A percentile compares a stretch with the other conserved stretches of the same genome.
Evolutionary conservation across 2,888 invertebrate species (phyloP).

Genomic region (Pinctada fucata): DNA sequence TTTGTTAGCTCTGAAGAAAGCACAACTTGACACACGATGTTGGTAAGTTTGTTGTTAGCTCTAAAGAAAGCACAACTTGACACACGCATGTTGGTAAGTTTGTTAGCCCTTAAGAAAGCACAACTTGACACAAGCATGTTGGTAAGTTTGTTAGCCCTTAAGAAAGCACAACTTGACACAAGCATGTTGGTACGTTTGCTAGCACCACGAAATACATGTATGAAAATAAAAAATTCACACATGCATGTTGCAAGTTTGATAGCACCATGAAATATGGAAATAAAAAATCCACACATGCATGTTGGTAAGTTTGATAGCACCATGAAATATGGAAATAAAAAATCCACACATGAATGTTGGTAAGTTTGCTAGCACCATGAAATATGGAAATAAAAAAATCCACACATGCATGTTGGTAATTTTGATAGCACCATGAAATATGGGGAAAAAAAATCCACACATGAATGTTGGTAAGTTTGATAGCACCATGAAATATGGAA

Average conservation of each 20-base stretch:
- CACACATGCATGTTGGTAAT: too few relatives aligned
- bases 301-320: slow-evolving; percentile 56
- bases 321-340: too few relatives aligned
- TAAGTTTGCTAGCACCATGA: slow-evolving; percentile 22
- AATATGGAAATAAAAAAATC: slow-evolving; percentile 37
- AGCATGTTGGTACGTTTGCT: slow-evolving; percentile 55
- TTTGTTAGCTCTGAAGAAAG: slow-evolving; percentile 63
- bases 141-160: slow-evolving; percentile 65
- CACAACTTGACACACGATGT: slow-evolving; percentile 70
- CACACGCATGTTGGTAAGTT: slow-evolving; percentile 64
- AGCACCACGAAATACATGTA: slow-evolving; percentile 64
- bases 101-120: slow-evolving; percentile 64
- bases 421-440: too few relatives aligned
- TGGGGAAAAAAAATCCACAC: too few relatives aligned
- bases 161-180: slow-evolving; percentile 69
- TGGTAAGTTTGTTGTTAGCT: slow-evolving; percentile 55
- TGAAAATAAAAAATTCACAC: slow-evolving; percentile 66
- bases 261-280: slow-evolving; percentile 48
- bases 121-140: slow-evolving; percentile 70
- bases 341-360: slow-evolving; percentile 65
- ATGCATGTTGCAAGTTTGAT: slow-evolving; percentile 64
- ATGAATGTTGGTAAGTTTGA: too few relatives aligned
- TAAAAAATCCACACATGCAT: slow-evolving; percentile 37
- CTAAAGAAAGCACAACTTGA: slow-evolving; percentile 29
- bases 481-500: too few relatives aligned